phyloP scores from a whole-genome alignment of 2,113 vertebrate species.

The Cinclus cinclus region DNA sequence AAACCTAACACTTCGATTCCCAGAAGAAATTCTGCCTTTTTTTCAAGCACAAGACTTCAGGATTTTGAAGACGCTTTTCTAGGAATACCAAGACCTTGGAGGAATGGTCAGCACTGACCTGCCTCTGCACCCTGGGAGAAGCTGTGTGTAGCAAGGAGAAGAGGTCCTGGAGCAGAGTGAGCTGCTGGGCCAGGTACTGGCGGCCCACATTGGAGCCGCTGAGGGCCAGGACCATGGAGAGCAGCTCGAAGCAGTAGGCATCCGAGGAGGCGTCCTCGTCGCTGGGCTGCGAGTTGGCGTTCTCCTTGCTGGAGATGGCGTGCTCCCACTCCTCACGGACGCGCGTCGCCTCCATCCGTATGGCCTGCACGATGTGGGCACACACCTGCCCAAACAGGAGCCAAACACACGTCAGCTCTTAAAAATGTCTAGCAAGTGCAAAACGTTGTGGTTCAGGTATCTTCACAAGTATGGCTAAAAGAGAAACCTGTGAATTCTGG shows the following conservation, averaged over 20 bases:
- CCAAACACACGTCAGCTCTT: neutral
- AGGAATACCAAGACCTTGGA: neutral
- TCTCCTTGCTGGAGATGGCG: constrained; percentile 98
- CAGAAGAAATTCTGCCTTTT: neutral
- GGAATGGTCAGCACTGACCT: constrained; percentile 73
- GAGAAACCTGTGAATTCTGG: neutral
- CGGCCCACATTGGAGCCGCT: constrained; percentile 97
- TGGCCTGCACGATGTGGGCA: constrained; percentile 97
- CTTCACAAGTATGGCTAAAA: neutral
- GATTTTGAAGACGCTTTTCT: neutral
- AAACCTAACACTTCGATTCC: neutral
- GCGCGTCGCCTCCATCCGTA: constrained; percentile 96
- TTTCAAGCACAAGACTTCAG: fast-evolving
- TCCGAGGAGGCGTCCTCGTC: constrained; percentile 95
- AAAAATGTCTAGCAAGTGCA: fast-evolving
- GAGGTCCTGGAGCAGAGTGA: constrained; percentile 95
- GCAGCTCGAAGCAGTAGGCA: constrained; percentile 96
- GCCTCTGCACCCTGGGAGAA: constrained; percentile 96
- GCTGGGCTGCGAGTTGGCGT: constrained; percentile 95
- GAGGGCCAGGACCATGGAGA: constrained; percentile 95
- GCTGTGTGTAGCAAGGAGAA: constrained; percentile 96
- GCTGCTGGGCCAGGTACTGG: constrained; percentile 95
- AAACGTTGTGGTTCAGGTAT: fast-evolving
- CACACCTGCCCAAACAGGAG: constrained; percentile 81
- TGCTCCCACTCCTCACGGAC: constrained; percentile 99